Percentiles rank a stretch among this genome's conserved stretches.
phyloP scores from a whole-genome alignment of 1,140 invertebrate genomes.

The Prorops nasuta region DNA sequence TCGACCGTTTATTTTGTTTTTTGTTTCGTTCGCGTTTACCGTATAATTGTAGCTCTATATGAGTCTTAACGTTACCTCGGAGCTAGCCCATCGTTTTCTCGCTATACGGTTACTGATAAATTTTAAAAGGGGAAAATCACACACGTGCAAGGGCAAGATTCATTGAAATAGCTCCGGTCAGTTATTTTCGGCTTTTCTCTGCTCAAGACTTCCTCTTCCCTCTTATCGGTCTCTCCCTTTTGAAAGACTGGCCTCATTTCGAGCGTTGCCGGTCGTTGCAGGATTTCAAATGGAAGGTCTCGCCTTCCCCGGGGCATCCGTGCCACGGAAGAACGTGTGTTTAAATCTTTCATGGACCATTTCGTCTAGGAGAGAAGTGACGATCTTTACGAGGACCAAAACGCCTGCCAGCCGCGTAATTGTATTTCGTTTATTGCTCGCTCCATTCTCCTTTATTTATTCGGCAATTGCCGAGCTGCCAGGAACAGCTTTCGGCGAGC shows the following conservation, averaged over 20 bases:
- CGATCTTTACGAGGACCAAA: slow-evolving; percentile 11
- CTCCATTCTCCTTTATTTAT: no score
- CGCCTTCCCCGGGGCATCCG: neutral
- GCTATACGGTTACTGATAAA: no score
- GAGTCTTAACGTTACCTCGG: no score
- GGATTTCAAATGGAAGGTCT: neutral
- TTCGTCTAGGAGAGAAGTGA: slow-evolving; percentile 3
- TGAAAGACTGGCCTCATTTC: neutral
- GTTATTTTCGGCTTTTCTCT: neutral
- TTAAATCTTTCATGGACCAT: slow-evolving; percentile 25
- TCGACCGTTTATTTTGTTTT: neutral
- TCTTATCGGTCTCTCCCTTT: no score
- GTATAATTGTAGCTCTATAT: no score
- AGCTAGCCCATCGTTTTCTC: no score
- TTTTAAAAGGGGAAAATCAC: no score
- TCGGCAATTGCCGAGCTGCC: no score
- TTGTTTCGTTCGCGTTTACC: neutral
- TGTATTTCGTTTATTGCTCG: slow-evolving; percentile 17
- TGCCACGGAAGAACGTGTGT: neutral
- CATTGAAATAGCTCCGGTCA: no score
- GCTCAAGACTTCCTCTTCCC: neutral
- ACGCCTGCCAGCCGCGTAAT: slow-evolving; percentile 11
- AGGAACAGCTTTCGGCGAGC: no score
- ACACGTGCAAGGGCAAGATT: no score
- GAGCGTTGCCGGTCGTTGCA: neutral